These are phyloP conservation scores for Vanessa atalanta DNA, from an alignment of 1,140 invertebrate genomes.

Conservation along the genomic window DNA sequence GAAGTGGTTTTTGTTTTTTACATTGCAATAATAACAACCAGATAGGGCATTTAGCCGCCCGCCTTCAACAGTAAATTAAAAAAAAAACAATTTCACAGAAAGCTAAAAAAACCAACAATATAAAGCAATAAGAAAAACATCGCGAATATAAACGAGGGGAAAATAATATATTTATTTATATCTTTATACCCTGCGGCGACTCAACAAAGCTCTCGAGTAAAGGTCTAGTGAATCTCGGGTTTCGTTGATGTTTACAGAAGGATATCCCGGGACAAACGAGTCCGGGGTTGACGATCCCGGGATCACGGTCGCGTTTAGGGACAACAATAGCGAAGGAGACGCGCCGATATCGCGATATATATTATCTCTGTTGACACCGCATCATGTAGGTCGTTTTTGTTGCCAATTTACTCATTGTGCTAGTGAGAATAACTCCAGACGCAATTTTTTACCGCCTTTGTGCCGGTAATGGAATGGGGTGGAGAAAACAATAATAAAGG, in stretches of 20 bases:
- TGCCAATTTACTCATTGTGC: conserved; percentile 72
- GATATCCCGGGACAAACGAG: conserved; percentile 76
- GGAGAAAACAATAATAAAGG: conserved; percentile 41
- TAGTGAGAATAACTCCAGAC: conserved; percentile 63
- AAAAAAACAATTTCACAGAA: conserved; percentile 38
- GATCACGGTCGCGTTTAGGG: conserved; percentile 66
- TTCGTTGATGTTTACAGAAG: conserved; percentile 74
- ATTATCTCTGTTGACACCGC: conserved; percentile 77
- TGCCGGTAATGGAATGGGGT: conserved; percentile 40
- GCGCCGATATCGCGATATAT: conserved; percentile 71
- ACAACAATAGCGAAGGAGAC: conserved; percentile 71
- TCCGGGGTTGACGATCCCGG: conserved; percentile 60
- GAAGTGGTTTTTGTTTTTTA: not conserved
- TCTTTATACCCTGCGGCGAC: conserved; percentile 58
- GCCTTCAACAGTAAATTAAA: too few species aligned
- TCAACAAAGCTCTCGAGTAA: conserved; percentile 70
- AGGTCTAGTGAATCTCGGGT: conserved; percentile 76
- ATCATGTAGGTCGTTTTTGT: conserved; percentile 77
- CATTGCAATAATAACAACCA: too few species aligned
- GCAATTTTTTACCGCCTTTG: conserved; percentile 56
- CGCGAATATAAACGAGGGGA: conserved; percentile 38
- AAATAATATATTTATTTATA: conserved; percentile 67
- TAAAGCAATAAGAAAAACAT: conserved; percentile 44
- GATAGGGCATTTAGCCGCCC: too few species aligned
- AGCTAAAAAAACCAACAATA: conserved; percentile 57